These are phyloP conservation scores for Pardosa pseudoannulata DNA, from an alignment of 2,888 invertebrate genomes.

Conservation along the genomic window DNA sequence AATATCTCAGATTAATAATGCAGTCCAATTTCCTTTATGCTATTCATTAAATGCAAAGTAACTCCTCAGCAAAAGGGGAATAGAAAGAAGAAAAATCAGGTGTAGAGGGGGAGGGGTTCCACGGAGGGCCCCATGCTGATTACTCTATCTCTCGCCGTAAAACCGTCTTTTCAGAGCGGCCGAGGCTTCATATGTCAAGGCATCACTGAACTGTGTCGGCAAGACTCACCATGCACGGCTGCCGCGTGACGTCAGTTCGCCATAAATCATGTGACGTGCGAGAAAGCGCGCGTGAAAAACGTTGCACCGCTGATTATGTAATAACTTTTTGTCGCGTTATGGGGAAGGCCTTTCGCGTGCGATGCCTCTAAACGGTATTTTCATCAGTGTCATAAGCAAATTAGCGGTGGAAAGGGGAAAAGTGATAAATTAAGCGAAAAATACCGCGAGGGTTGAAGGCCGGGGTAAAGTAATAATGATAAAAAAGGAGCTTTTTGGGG, in stretches of 20 bases:
- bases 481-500: not conserved
- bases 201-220: conserved; percentile 48
- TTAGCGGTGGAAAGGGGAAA: conserved; percentile 30
- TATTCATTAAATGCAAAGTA: conserved; percentile 10
- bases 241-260: conserved; percentile 42
- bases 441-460: conserved; percentile 9
- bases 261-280: conserved; percentile 45
- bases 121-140: not conserved
- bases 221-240: conserved; percentile 36
- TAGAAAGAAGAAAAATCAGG: too few species aligned
- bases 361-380: conserved; percentile 52
- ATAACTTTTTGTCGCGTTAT: conserved; percentile 46
- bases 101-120: not conserved
- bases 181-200: conserved; percentile 44
- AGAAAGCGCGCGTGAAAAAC: conserved; percentile 52
- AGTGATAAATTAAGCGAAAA: conserved; percentile 47
- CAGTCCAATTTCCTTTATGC: conserved; percentile 8
- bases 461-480: too few species aligned
- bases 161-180: not conserved
- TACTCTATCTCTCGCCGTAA: not conserved
- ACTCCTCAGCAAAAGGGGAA: not conserved
- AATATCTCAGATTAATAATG: conserved; percentile 15
- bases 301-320: conserved; percentile 46
- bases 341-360: conserved; percentile 11
- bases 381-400: conserved; percentile 61